These are phyloP conservation scores for Galago senegalensis DNA, from an alignment of 2,797 vertebrate genomes.

Conservation along the genomic window DNA sequence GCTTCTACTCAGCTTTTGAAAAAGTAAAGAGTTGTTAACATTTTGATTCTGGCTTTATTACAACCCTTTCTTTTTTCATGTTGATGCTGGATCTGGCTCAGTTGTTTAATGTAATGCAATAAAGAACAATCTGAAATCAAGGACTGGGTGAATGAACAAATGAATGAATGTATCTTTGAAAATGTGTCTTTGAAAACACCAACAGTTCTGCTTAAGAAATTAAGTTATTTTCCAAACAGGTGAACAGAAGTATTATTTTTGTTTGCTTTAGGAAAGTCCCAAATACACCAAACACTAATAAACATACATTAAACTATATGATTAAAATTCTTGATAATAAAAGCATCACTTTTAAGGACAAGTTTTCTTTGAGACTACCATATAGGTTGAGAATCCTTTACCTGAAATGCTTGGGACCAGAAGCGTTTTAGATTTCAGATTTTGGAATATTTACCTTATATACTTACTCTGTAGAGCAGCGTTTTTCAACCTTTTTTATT, in stretches of 20 bases:
- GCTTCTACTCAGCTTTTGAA: neutral
- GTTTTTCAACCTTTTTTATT: too few species aligned
- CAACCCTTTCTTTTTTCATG: neutral
- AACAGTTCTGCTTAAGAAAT: neutral
- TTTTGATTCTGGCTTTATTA: neutral
- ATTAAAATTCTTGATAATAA: conserved; percentile 26
- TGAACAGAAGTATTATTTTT: conserved; percentile 1
- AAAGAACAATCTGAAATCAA: conserved; percentile 12
- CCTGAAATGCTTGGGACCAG: neutral
- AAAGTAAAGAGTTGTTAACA: neutral
- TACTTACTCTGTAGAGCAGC: neutral
- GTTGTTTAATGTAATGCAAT: neutral
- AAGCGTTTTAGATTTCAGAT: neutral
- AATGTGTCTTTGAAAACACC: neutral
- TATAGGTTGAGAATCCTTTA: neutral
- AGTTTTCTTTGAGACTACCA: neutral
- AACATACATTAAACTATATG: neutral
- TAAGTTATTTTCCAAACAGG: neutral
- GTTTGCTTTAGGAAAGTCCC: conserved; percentile 5
- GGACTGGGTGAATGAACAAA: neutral
- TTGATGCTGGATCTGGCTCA: neutral
- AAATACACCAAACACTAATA: neutral
- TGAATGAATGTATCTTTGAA: neutral
- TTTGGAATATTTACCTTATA: neutral
- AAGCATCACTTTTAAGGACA: conserved; percentile 12